Conservation (phyloP, 1,140 invertebrate species). For the Caenorhabditis briggsae region DNA sequence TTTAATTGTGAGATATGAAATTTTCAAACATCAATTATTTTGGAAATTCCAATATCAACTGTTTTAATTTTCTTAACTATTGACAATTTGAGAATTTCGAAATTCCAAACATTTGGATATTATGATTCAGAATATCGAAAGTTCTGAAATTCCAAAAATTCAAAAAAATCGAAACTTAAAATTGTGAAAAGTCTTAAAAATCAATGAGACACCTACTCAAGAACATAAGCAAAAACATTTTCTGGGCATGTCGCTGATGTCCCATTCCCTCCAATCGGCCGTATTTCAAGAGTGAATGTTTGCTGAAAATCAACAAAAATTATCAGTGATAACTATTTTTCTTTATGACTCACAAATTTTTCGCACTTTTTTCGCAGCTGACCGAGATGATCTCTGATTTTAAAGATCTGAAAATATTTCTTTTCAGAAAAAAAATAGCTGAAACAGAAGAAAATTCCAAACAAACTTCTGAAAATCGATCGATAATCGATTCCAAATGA, state of each 20-base stretch:
- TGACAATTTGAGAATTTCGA: too few relatives aligned
- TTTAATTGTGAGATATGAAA: too few relatives aligned
- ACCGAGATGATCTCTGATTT: background rate
- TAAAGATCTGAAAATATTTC: background rate
- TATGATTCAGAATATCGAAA: too few relatives aligned
- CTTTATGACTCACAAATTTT: conserved; percentile 24
- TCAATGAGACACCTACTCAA: background rate
- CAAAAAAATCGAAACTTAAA: too few relatives aligned
- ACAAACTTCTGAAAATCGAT: conserved; percentile 39
- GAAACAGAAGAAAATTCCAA: background rate
- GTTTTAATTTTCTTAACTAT: too few relatives aligned
- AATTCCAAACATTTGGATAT: too few relatives aligned
- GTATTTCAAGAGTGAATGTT: conserved; percentile 25
- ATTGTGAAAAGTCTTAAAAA: background rate
- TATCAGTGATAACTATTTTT: background rate
- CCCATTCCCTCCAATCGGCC: background rate
- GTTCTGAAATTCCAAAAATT: too few relatives aligned
- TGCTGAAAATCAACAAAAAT: conserved; percentile 22
- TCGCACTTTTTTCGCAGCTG: conserved; percentile 22
- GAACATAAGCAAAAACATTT: conserved; percentile 32
- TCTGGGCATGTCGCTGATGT: background rate
- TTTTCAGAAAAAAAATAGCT: background rate
- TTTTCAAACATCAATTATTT: too few relatives aligned
- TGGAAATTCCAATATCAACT: too few relatives aligned
- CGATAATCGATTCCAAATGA: conserved; percentile 22